Percentiles rank a stretch among this genome's conserved stretches.
Conservation (phyloP, 1,140 invertebrate species). For the Heliconius congener region DNA sequence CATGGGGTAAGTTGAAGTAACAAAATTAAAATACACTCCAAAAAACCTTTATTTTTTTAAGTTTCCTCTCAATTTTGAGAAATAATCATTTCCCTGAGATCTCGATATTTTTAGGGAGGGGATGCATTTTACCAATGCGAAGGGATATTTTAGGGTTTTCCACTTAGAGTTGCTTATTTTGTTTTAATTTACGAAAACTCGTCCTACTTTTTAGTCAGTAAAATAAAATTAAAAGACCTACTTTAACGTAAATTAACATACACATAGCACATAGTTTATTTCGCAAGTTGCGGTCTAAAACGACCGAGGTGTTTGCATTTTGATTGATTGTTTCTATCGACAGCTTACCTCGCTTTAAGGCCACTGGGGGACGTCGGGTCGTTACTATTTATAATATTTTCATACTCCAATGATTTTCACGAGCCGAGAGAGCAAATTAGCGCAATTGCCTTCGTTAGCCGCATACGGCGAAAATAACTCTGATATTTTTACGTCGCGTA, state of each 20-base stretch:
- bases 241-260: neutral
- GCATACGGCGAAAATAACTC: constrained; percentile 27
- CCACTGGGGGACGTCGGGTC: constrained; percentile 61
- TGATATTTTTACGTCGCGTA: neutral
- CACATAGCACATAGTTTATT: constrained; percentile 22
- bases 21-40: neutral
- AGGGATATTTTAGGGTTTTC: constrained; percentile 73
- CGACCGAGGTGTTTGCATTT: constrained; percentile 51
- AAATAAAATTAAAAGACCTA: neutral
- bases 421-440: constrained; percentile 36
- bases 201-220: neutral
- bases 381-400: constrained; percentile 68
- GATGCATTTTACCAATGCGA: constrained; percentile 77
- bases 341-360: constrained; percentile 61
- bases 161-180: constrained; percentile 37
- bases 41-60: neutral
- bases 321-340: constrained; percentile 70
- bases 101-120: constrained; percentile 79
- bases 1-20: constrained; percentile 80
- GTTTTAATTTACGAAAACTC: neutral
- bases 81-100: constrained; percentile 52
- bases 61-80: constrained; percentile 6
- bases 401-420: constrained; percentile 51
- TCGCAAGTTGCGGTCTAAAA: constrained; percentile 32
- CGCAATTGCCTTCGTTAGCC: constrained; percentile 30